Evolutionary conservation across 2,797 vertebrate species (phyloP).

Genomic region (Apodemus agrarius): DNA sequence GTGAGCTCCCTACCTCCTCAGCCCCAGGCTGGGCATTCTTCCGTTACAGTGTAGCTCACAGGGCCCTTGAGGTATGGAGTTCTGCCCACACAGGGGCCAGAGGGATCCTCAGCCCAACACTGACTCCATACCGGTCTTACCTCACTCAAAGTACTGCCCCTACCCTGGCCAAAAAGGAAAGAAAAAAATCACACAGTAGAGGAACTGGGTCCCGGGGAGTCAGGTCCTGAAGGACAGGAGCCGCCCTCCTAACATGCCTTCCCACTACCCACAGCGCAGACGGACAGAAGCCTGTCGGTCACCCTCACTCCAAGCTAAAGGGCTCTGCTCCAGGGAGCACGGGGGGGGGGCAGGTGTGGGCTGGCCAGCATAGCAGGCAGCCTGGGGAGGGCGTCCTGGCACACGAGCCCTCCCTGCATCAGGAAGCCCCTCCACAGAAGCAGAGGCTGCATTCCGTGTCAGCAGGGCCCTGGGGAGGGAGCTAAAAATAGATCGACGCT

Average conservation of each 20-base stretch:
- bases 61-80: neutral
- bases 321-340: neutral
- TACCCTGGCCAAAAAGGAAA: neutral
- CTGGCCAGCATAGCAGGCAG: neutral
- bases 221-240: neutral
- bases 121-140: neutral
- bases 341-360: neutral
- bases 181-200: rapidly evolving
- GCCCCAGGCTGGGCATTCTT: neutral
- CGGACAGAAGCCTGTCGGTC: neutral
- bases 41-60: neutral
- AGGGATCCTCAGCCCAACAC: rapidly evolving
- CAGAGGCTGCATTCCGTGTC: rapidly evolving
- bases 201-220: neutral
- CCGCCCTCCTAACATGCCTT: neutral
- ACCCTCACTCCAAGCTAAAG: neutral
- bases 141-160: neutral
- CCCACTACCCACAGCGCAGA: neutral
- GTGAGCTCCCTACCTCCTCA: neutral
- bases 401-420: constrained; percentile 23
- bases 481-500: constrained; percentile 74
- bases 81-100: neutral
- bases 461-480: constrained; percentile 63
- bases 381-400: neutral
- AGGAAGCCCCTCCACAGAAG: constrained; percentile 41